Conservation (phyloP, 2,113 vertebrate genomes). For the Anolis carolinensis region DNA sequence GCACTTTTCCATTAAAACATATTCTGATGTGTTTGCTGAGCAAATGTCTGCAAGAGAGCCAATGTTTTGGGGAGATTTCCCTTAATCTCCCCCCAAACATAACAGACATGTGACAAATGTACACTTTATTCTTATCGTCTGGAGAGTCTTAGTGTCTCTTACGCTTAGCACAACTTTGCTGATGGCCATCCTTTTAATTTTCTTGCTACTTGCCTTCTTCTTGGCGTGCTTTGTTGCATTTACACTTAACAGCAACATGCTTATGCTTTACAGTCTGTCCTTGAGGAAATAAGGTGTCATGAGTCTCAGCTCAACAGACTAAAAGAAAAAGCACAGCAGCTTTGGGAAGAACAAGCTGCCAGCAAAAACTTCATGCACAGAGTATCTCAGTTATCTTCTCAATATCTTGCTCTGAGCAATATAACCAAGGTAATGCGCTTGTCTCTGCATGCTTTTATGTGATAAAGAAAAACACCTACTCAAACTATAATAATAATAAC, state of each 20-base stretch:
- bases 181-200: not conserved
- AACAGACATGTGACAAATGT: not conserved
- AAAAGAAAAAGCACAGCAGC: conserved; percentile 92
- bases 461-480: conserved; percentile 20
- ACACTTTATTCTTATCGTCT: not conserved
- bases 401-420: conserved; percentile 95
- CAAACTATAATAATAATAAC: no score
- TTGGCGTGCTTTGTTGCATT: conserved; percentile 69
- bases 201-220: conserved; percentile 40
- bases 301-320: conserved; percentile 90
- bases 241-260: conserved; percentile 73
- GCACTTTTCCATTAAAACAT: not conserved
- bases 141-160: not conserved
- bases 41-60: not conserved
- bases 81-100: not conserved
- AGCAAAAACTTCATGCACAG: conserved; percentile 96
- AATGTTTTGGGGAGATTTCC: not conserved
- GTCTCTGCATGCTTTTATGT: conserved; percentile 43
- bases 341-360: conserved; percentile 94
- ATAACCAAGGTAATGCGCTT: conserved; percentile 91
- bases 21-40: not conserved
- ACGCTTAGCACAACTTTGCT: conserved; percentile 5
- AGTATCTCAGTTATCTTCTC: conserved; percentile 94
- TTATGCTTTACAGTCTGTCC: conserved; percentile 92
- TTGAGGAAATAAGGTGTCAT: conserved; percentile 92